Percentiles rank a stretch among this genome's conserved stretches.
Evolutionary conservation across 37 sponge, comb jelly and placozoan species (phyloP).

Genomic region (Diacarnus erythraeanus): DNA sequence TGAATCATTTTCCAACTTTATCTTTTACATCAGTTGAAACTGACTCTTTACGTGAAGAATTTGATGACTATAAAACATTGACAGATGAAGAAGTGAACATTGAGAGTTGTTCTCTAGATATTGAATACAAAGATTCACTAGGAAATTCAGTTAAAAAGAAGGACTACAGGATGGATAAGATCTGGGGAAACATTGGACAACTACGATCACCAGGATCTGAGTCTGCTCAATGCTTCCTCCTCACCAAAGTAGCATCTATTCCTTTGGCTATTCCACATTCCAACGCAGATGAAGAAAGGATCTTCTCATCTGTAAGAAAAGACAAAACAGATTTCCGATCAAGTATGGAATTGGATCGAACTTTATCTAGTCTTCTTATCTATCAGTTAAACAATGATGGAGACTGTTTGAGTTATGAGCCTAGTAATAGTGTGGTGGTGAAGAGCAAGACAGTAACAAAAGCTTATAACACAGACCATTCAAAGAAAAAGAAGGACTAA

Average conservation of each 20-base stretch:
- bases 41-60: conserved; percentile 10
- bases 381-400: conserved; percentile 3
- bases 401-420: not conserved
- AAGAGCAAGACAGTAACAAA: conserved; percentile 3
- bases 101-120: conserved; percentile 13
- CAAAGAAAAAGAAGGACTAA: not conserved
- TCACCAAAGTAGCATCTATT: not conserved
- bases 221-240: not conserved
- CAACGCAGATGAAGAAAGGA: conserved; percentile 8
- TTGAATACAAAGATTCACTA: conserved; percentile 7
- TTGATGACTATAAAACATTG: conserved; percentile 16
- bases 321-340: conserved; percentile 6
- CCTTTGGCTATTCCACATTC: not conserved
- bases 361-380: not conserved
- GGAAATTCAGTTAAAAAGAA: not conserved
- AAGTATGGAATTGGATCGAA: not conserved
- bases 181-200: conserved; percentile 13
- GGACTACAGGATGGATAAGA: conserved; percentile 24
- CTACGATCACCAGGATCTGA: not conserved
- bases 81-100: conserved; percentile 6
- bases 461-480: not conserved
- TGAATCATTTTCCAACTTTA: not conserved
- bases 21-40: not conserved
- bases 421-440: not conserved
- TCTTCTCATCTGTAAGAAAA: conserved; percentile 15